A percentile compares a stretch with the other conserved stretches of the same genome.
Conservation (phyloP, 30 jellyfish, hydroid and myxozoan species). For the Pelagia noctiluca region DNA sequence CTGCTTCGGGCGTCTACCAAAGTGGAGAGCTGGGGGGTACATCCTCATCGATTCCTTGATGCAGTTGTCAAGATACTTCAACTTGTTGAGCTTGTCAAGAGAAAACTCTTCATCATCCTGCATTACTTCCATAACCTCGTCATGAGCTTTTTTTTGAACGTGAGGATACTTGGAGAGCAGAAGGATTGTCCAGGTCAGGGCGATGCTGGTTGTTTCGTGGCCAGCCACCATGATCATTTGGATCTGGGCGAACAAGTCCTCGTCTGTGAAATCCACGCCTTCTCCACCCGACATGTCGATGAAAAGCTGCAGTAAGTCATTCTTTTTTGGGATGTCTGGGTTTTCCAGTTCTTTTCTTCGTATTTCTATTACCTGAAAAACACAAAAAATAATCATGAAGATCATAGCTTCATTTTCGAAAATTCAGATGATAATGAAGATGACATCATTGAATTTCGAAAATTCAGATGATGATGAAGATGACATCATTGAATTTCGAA, state of each 20-base stretch:
- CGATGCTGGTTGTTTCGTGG: slow-evolving; percentile 21
- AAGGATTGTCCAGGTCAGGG: slow-evolving; percentile 16
- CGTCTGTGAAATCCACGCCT: neutral
- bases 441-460: neutral
- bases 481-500: neutral
- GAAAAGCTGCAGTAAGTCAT: slow-evolving; percentile 2
- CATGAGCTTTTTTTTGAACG: slow-evolving; percentile 1
- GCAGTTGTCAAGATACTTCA: slow-evolving; percentile 23
- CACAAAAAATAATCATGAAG: neutral
- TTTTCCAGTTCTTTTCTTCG: slow-evolving; percentile 3
- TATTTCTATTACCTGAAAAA: slow-evolving; percentile 7
- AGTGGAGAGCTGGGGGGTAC: slow-evolving; percentile 32
- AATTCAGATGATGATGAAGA: neutral
- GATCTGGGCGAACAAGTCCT: slow-evolving; percentile 4
- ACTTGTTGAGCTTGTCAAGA: neutral
- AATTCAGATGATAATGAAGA: neutral
- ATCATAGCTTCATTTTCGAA: neutral
- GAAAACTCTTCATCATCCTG: neutral
- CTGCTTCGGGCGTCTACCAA: neutral
- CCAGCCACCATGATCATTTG: slow-evolving; percentile 12
- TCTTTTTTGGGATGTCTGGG: neutral
- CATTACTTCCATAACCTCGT: slow-evolving; percentile 1
- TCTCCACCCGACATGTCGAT: slow-evolving; percentile 3
- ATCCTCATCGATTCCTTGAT: slow-evolving; percentile 31
- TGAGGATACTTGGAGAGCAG: slow-evolving; percentile 18